A percentile compares a stretch with the other conserved stretches of the same genome.
phyloP scores from a whole-genome alignment of 2,888 invertebrate genomes.

The Onthophagus sagittarius region DNA sequence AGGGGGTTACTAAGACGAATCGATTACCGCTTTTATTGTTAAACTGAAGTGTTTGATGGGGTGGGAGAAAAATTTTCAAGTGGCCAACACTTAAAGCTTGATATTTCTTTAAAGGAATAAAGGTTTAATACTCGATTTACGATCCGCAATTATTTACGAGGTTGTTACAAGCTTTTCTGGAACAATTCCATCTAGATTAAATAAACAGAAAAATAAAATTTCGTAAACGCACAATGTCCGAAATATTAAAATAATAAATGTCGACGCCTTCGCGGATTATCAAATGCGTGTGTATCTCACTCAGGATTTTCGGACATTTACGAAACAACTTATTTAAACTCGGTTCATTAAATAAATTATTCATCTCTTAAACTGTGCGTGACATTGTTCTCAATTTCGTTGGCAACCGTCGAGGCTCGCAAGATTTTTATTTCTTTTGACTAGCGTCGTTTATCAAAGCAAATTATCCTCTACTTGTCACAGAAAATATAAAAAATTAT shows the following conservation, averaged over 20 bases:
- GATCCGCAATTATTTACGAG: neutral
- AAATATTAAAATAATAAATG: neutral
- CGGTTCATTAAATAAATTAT: neutral
- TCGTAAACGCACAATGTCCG: neutral
- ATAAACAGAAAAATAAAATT: neutral
- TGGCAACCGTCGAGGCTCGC: neutral
- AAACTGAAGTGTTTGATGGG: neutral
- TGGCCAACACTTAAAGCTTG: neutral
- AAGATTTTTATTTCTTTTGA: neutral
- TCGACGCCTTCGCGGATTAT: neutral
- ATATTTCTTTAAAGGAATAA: neutral
- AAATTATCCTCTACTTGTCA: neutral
- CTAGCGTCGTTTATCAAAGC: neutral
- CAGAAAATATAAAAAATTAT: neutral
- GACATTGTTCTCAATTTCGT: neutral
- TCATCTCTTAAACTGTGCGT: neutral
- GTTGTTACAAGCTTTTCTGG: neutral
- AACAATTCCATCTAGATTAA: neutral
- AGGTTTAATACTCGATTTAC: neutral
- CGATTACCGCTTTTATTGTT: conserved; percentile 14
- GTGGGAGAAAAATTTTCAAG: neutral
- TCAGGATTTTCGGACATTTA: neutral
- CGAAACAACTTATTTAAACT: neutral
- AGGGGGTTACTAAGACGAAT: conserved; percentile 16
- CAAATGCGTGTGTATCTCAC: neutral